Evolutionary conservation across 2,113 vertebrate genomes (phyloP).

Genomic region (Malurus cyaneus): DNA sequence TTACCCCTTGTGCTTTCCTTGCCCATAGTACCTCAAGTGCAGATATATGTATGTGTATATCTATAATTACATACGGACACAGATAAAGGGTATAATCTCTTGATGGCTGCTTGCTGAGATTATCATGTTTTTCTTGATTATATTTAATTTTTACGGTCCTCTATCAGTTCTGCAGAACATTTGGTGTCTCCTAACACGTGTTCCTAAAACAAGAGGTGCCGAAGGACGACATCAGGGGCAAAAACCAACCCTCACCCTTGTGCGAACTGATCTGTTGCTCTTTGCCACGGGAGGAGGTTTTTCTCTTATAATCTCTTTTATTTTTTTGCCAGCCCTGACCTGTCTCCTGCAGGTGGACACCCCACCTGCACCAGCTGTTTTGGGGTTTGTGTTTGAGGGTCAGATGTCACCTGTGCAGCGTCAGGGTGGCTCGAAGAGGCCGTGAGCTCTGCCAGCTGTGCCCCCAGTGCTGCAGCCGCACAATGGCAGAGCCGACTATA

Average conservation of each 20-base stretch:
- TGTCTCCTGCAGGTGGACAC: accelerated
- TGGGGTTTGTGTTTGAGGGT: no score
- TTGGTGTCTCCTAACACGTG: not conserved
- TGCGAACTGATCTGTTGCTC: not conserved
- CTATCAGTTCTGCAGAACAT: not conserved
- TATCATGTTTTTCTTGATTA: not conserved
- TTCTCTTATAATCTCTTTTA: accelerated
- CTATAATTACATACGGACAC: accelerated
- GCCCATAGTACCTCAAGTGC: not conserved
- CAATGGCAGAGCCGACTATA: not conserved
- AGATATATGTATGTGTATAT: accelerated
- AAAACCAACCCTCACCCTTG: not conserved
- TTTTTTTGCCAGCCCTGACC: not conserved
- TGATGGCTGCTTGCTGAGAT: not conserved
- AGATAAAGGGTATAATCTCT: not conserved
- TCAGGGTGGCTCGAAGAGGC: not conserved
- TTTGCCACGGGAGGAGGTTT: not conserved
- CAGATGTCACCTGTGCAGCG: accelerated
- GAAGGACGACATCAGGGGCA: not conserved
- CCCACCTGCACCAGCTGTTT: accelerated
- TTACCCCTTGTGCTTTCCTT: not conserved
- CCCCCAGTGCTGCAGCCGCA: not conserved
- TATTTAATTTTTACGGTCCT: not conserved
- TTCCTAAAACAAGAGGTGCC: not conserved
- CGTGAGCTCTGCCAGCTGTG: accelerated